Base-by-base conservation (phyloP, 2,113 vertebrate genomes). In the Toxotes chatareus region DNA sequence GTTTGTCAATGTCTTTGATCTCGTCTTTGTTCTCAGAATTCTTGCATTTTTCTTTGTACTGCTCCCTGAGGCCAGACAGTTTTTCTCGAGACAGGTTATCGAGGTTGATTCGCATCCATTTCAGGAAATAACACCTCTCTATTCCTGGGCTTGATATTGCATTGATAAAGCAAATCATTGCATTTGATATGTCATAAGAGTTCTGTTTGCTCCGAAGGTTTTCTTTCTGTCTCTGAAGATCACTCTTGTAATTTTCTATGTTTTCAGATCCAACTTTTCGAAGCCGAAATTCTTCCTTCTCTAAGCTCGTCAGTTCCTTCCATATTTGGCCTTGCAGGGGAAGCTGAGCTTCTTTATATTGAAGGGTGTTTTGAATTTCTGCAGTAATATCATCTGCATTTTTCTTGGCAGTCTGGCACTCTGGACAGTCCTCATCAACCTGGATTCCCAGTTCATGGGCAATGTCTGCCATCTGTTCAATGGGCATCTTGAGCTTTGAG, bases 41-140 rank as follows among this genome's bases (percentile, higher is more conserved):
- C 0, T 85, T 71, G 6, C 55, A 81, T 66, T 86, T 90, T 21
- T 90, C 42, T 55, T 93, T 93, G 76, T 92, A 94, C 23, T 42
- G 7, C 0, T 90, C 86, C 0, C 80, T 3, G 0, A 94, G 87
- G 1, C 0, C 9, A 47, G 71, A 91, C 0, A 94, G 70, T 34
- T 79, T 89, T 65, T 72, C 0, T 0, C 36, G 68, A 12, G 92
- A 92, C 7, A 86, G 0, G 7, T 91, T 90, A 63, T 95, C 92
- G 0, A 95, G 85, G 21, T 93, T 90, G 31, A 94, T 91, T 55
- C 69, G 27, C 90, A 95, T 87, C 94, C 93, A 95, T 73, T 94
- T 93, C 4, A 94, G 36, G 38, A 94, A 95, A 70, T 86, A 93
- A 6, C 55, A 16, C 44, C 91, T 89, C 27, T 94, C 92, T 53